A percentile compares a stretch with the other conserved stretches of the same genome.
Conservation (phyloP, 2,797 vertebrate species). For the Clangula hyemalis region DNA sequence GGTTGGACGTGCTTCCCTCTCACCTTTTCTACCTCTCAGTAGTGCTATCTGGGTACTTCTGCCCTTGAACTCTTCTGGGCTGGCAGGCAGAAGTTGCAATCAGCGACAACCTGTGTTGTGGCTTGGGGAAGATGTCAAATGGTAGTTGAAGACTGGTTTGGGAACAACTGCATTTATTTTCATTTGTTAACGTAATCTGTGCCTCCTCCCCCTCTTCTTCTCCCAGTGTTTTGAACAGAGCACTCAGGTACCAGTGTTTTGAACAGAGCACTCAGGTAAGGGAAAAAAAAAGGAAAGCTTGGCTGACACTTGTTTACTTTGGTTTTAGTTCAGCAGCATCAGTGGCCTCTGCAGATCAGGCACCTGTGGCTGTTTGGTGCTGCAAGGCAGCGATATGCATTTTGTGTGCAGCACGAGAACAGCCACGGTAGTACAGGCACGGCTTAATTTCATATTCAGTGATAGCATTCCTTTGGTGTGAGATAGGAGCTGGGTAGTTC, state of each 20-base stretch:
- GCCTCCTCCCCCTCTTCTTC: neutral
- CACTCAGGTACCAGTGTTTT: neutral
- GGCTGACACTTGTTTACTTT: constrained; percentile 41
- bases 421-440: neutral
- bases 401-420: neutral
- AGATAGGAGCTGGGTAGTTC: neutral
- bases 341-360: neutral
- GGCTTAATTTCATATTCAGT: neutral
- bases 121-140: constrained; percentile 22
- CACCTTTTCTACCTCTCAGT: neutral
- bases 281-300: constrained; percentile 1
- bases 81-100: neutral
- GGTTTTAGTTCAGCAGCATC: constrained; percentile 13
- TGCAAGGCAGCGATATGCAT: rapidly evolving
- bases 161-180: constrained; percentile 46
- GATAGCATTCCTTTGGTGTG: neutral
- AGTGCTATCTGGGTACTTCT: neutral
- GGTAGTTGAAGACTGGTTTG: constrained; percentile 39
- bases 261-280: constrained; percentile 4
- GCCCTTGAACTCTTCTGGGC: constrained; percentile 15
- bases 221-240: neutral
- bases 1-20: neutral
- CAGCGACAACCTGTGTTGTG: neutral
- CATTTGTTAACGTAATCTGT: constrained; percentile 41
- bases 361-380: neutral